Evolutionary conservation across 2,113 vertebrate genomes (phyloP).

Genomic region (Cyanoramphus novaezelandiae): DNA sequence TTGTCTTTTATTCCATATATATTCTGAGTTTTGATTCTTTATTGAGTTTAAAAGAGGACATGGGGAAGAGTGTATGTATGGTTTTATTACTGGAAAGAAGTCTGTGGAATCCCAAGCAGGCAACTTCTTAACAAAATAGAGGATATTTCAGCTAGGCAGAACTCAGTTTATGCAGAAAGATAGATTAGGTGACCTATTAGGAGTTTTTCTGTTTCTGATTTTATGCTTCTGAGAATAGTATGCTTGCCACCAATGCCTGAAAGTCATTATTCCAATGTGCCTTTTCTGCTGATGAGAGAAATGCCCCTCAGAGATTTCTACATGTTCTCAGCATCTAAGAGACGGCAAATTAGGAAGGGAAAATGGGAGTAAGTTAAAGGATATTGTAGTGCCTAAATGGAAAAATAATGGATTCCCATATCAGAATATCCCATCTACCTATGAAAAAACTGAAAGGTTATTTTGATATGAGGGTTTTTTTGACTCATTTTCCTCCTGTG

Average conservation of each 20-base stretch:
- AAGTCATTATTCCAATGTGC: slow-evolving; percentile 64
- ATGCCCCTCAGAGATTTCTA: slow-evolving; percentile 44
- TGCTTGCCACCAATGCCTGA: slow-evolving; percentile 53
- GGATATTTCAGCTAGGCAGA: slow-evolving; percentile 17
- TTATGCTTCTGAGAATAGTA: slow-evolving; percentile 63
- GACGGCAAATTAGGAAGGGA: slow-evolving; percentile 63
- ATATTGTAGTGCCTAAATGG: slow-evolving; percentile 52
- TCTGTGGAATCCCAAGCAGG: slow-evolving; percentile 39
- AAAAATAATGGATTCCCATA: slow-evolving; percentile 52
- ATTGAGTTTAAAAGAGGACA: background rate
- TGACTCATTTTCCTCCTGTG: background rate
- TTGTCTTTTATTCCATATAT: background rate
- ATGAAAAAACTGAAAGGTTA: background rate
- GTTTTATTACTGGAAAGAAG: background rate
- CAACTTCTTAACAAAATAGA: background rate
- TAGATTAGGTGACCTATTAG: slow-evolving; percentile 56
- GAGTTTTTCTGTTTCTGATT: slow-evolving; percentile 48
- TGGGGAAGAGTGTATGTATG: background rate
- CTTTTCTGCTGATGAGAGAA: slow-evolving; percentile 51
- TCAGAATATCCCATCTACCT: slow-evolving; percentile 29
- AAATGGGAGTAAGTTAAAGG: slow-evolving; percentile 58
- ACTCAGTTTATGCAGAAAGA: slow-evolving; percentile 14
- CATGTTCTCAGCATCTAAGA: slow-evolving; percentile 31
- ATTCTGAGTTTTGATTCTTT: background rate
- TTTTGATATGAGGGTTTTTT: background rate